Percentiles rank a stretch among this genome's conserved stretches.
phyloP scores from a whole-genome alignment of 2,113 vertebrate genomes.

The Cyrtonyx montezumae region DNA sequence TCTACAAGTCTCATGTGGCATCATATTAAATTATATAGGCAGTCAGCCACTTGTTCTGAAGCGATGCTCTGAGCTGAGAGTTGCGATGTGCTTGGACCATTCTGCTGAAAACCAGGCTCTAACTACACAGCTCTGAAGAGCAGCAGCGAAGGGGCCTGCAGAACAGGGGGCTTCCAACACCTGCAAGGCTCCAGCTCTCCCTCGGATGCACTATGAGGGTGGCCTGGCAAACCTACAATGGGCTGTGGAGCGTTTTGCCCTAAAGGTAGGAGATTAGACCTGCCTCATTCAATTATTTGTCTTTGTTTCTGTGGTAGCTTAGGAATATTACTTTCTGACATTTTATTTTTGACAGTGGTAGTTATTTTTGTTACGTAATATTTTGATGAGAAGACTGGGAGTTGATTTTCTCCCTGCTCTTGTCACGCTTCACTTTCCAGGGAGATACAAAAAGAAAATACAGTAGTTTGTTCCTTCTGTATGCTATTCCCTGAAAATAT shows the following conservation, averaged over 20 bases:
- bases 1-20: conserved; percentile 84
- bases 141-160: conserved; percentile 27
- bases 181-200: background rate
- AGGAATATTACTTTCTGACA: background rate
- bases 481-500: background rate
- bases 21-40: conserved; percentile 88
- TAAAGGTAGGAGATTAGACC: conserved; percentile 77
- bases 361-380: background rate
- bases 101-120: conserved; percentile 57
- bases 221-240: conserved; percentile 73
- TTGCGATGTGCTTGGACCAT: conserved; percentile 68
- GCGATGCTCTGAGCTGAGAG: conserved; percentile 67
- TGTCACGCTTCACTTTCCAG: background rate
- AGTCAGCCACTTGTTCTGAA: conserved; percentile 77
- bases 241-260: conserved; percentile 85
- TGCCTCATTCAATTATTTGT: background rate
- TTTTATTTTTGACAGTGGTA: background rate
- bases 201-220: conserved; percentile 74
- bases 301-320: background rate
- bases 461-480: background rate
- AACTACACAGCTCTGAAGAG: conserved; percentile 32
- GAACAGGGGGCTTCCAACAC: background rate
- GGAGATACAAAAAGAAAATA: background rate
- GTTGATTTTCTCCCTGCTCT: background rate
- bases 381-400: background rate